Evolutionary conservation across 2,113 vertebrate genomes (phyloP).

Genomic region (Danio rerio): DNA sequence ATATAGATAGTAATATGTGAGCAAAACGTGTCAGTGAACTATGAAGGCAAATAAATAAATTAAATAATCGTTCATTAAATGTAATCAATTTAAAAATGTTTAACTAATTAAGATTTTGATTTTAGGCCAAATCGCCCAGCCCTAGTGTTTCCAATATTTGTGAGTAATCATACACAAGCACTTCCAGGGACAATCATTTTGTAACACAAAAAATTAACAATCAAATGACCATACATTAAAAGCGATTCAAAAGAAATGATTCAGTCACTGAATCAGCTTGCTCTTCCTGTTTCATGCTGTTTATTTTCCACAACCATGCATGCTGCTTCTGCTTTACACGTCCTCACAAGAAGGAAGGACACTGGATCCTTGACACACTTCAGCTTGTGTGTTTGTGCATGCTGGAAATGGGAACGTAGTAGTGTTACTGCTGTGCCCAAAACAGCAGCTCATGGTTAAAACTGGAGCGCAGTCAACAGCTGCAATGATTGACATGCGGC

Average conservation of each 20-base stretch:
- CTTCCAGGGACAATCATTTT: too few species aligned
- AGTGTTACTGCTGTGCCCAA: slow-evolving; percentile 54
- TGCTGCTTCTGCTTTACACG: slow-evolving; percentile 3
- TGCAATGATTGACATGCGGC: slow-evolving; percentile 33
- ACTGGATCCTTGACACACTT: slow-evolving; percentile 56
- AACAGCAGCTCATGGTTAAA: slow-evolving; percentile 48
- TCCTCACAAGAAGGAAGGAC: slow-evolving; percentile 43
- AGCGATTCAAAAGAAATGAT: neutral
- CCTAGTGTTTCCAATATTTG: too few species aligned
- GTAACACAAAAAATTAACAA: too few species aligned
- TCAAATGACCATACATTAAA: neutral
- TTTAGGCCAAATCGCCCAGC: too few species aligned
- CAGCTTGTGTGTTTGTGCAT: neutral
- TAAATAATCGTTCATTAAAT: too few species aligned
- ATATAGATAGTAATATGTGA: too few species aligned
- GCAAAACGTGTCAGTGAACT: too few species aligned
- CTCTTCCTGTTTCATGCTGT: neutral
- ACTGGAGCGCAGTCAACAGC: slow-evolving; percentile 51
- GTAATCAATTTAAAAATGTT: too few species aligned
- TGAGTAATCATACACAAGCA: too few species aligned
- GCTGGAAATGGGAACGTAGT: slow-evolving; percentile 27
- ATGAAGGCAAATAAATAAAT: too few species aligned
- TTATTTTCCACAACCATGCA: neutral
- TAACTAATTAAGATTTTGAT: too few species aligned
- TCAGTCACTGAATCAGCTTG: neutral